These are phyloP conservation scores for Xenopus petersii DNA, from an alignment of 2,797 vertebrate species.

Conservation along the genomic window DNA sequence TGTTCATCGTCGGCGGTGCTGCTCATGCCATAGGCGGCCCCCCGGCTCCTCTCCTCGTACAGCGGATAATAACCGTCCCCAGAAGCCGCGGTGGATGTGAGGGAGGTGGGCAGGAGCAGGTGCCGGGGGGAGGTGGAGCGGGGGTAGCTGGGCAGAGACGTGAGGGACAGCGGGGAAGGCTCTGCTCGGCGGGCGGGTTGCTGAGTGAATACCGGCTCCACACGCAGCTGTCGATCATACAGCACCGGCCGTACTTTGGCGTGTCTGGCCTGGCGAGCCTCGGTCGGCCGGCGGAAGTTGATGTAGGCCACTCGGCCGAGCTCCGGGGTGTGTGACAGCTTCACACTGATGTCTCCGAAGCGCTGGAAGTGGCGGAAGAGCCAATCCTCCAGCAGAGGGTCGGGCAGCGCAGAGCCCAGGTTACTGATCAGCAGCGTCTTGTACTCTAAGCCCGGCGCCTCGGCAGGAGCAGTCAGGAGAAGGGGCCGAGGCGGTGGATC, in stretches of 20 bases:
- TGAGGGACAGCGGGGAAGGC: conserved; percentile 82
- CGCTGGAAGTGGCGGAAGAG: conserved; percentile 96
- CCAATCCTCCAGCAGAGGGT: conserved; percentile 91
- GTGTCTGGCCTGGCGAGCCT: conserved; percentile 88
- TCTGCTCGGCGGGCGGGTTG: conserved; percentile 79
- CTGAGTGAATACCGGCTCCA: conserved; percentile 90
- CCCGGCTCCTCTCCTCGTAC: conserved; percentile 85
- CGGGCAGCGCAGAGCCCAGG: conserved; percentile 85
- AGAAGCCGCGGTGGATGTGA: conserved; percentile 78
- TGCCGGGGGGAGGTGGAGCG: conserved; percentile 83
- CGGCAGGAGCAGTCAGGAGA: conserved; percentile 63
- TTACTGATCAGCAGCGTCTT: conserved; percentile 94
- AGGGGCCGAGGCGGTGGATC: conserved; percentile 57
- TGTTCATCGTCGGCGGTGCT: conserved; percentile 79
- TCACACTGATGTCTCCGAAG: conserved; percentile 93
- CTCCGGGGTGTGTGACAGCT: conserved; percentile 91
- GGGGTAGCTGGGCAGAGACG: conserved; percentile 82
- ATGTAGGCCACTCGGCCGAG: conserved; percentile 91
- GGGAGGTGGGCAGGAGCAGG: conserved; percentile 72
- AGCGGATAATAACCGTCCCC: conserved; percentile 89
- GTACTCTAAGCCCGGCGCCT: conserved; percentile 75
- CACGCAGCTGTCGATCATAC: conserved; percentile 86
- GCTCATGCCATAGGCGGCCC: conserved; percentile 71
- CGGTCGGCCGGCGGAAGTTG: conserved; percentile 90
- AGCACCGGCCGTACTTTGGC: conserved; percentile 84